A percentile compares a stretch with the other conserved stretches of the same genome.
phyloP scores from a whole-genome alignment of 2,888 invertebrate genomes.

The Trissolcus japonicus region DNA sequence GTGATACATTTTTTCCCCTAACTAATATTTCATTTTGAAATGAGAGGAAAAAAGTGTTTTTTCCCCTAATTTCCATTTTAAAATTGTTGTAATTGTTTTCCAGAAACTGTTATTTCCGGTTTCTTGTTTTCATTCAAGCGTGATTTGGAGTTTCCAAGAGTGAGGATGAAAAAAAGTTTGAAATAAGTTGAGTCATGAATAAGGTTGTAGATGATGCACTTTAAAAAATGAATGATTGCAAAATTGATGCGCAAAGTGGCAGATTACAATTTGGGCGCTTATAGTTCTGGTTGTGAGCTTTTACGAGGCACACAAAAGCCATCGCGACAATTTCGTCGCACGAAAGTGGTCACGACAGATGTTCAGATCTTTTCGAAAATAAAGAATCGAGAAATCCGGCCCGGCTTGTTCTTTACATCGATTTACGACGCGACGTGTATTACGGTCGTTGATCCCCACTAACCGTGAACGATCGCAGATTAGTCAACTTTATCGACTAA shows the following conservation, averaged over 20 bases:
- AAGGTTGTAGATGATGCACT: background rate
- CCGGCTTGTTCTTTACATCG: conserved; percentile 40
- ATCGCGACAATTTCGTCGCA: conserved; percentile 36
- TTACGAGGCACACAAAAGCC: conserved; percentile 45
- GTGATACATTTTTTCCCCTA: background rate
- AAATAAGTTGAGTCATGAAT: background rate
- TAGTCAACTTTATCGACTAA: conserved; percentile 57
- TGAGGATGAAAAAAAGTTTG: background rate
- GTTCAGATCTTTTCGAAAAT: conserved; percentile 52
- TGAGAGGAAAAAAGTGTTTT: background rate
- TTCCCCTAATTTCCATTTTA: background rate
- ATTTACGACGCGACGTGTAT: conserved; percentile 46
- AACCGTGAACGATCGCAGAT: conserved; percentile 53
- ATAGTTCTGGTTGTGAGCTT: conserved; percentile 42
- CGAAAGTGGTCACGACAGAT: conserved; percentile 39
- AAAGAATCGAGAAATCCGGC: conserved; percentile 51
- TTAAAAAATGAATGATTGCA: background rate
- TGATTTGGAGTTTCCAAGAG: conserved; percentile 26
- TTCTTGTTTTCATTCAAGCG: conserved; percentile 38
- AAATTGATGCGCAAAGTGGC: conserved; percentile 29
- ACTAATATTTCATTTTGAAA: background rate
- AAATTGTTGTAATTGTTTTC: conserved; percentile 30
- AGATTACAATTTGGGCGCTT: conserved; percentile 39
- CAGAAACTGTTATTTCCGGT: conserved; percentile 22
- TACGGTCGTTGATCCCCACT: conserved; percentile 58